phyloP scores from a whole-genome alignment of 2,113 vertebrate species.

The Fregata magnificens region DNA sequence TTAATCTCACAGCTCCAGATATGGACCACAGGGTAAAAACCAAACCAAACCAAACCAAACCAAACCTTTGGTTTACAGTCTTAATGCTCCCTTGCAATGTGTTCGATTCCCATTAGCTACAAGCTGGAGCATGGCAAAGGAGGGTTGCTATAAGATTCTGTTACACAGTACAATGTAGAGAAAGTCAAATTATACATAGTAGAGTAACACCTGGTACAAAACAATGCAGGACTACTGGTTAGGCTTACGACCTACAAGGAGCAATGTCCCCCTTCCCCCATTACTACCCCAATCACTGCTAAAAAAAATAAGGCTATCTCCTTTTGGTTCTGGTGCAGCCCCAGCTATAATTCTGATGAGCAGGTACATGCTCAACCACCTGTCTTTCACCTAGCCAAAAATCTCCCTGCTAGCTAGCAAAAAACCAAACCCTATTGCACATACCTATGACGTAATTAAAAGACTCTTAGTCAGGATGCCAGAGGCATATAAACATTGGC shows the following conservation, averaged over 20 bases:
- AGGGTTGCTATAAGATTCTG: not conserved
- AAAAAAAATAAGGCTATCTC: not conserved
- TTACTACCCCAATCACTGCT: not conserved
- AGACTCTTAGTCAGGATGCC: not conserved
- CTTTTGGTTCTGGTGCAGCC: not conserved
- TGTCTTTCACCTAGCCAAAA: not conserved
- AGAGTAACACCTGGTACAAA: not conserved
- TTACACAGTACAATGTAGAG: not conserved
- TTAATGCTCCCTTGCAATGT: not conserved
- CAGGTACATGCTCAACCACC: not conserved
- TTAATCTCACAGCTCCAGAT: not conserved
- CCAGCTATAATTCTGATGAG: not conserved
- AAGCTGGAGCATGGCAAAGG: not conserved
- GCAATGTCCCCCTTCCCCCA: not conserved
- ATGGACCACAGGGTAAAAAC: not conserved
- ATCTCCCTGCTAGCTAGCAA: not conserved
- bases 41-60: not conserved
- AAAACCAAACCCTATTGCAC: not conserved
- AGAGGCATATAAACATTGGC: slow-evolving; percentile 42
- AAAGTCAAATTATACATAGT: not conserved
- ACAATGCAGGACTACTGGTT: not conserved
- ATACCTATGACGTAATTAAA: slow-evolving; percentile 3
- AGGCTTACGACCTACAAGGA: not conserved
- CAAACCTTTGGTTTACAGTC: not conserved
- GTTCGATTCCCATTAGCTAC: not conserved